Evolutionary conservation across 2,888 invertebrate genomes (phyloP).

Genomic region (Acanthosoma haemorrhoidale): DNA sequence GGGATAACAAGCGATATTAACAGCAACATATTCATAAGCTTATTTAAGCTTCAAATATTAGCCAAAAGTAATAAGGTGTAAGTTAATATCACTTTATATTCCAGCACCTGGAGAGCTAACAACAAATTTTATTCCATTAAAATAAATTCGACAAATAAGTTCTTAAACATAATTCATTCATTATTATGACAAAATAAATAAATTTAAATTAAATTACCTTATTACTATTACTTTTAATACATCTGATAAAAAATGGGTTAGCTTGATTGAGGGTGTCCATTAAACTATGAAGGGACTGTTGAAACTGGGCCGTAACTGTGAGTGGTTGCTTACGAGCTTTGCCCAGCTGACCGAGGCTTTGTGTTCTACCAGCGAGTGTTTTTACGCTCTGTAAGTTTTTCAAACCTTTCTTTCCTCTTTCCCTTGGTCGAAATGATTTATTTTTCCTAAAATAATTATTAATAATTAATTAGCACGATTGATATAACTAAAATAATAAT

Average conservation of each 20-base stretch:
- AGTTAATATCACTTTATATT: too few species aligned
- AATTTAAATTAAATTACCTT: constrained; percentile 56
- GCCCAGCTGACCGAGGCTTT: constrained; percentile 49
- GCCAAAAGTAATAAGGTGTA: too few species aligned
- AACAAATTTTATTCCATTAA: too few species aligned
- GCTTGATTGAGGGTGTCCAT: constrained; percentile 92
- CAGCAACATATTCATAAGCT: too few species aligned
- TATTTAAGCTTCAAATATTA: too few species aligned
- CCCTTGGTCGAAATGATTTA: constrained; percentile 84
- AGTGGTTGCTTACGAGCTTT: constrained; percentile 79
- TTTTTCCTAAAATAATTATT: constrained; percentile 68
- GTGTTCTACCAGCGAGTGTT: constrained; percentile 73
- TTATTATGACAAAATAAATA: too few species aligned
- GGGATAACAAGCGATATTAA: too few species aligned
- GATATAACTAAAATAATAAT: too few species aligned
- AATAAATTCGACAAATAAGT: too few species aligned
- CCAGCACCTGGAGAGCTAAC: too few species aligned
- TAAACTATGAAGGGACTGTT: constrained; percentile 81
- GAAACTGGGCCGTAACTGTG: constrained; percentile 92
- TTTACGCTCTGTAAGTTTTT: constrained; percentile 89
- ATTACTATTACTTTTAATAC: constrained; percentile 91
- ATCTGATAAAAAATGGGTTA: constrained; percentile 79
- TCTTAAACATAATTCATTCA: too few species aligned
- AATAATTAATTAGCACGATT: too few species aligned
- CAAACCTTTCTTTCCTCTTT: constrained; percentile 77